Evolutionary conservation across 2,888 invertebrate genomes (phyloP), one percentile per base, ranked within the genome.

Genomic region (Agrotis puta): DNA sequence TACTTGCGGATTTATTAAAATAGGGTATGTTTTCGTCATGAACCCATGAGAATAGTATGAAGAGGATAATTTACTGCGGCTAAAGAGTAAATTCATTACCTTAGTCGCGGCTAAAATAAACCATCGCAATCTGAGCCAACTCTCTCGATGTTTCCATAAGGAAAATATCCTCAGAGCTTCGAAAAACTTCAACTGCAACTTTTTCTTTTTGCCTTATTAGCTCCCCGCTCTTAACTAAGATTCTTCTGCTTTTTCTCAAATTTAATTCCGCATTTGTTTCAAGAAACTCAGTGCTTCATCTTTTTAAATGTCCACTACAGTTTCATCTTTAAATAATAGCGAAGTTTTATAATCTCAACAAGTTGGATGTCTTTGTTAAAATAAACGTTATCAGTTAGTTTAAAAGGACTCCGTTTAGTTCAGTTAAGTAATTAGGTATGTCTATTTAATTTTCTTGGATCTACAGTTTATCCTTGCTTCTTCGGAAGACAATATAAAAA

Each of bases 171-270:
- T 88, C 83, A 87, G 39, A 39, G 88, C 87, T 86, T 89, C 92
- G 89, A 89, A 91, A 92, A 93, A 92, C 92, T 93, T 93, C 87
- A 89, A 90, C 88, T 88, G 87, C 84, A 91, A 92, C 89, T 92
- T 94, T 92, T 93, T 89, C 88, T 89, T 91, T 89, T 86, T 83
- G 84, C 85, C 88, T 92, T 93, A 93, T 94, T 93, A 92, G 90
- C 92, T 92, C 90, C 88, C 88, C 89, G 87, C 86, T 91, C 90
- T 92, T 92, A 91, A 92, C 91, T 92, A 91, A 91, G 88, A 91
- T 89, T 90, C 89, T 89, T 88, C 87, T 89, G 87, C 88, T 88
- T 90, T 89, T 91, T 86, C 85, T 88, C 81, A 88, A 91, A 89
- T 92, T 92, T 91, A 91, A 92, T 91, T 91, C 89, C 70, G 81